phyloP scores from a whole-genome alignment of 2,888 invertebrate genomes.

The Cephus rjabovi region DNA sequence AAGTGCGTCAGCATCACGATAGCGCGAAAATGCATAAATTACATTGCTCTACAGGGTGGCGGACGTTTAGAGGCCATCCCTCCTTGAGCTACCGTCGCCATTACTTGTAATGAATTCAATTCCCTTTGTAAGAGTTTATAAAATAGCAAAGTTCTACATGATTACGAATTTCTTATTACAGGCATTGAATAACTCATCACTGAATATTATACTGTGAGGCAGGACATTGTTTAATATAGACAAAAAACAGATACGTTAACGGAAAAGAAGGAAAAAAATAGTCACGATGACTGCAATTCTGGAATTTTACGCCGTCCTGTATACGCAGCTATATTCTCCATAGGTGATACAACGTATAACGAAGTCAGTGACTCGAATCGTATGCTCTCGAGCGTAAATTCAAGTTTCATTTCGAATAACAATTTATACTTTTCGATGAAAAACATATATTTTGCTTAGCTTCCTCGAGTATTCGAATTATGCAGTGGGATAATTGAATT shows the following conservation, averaged over 20 bases:
- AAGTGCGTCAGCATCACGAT: not conserved
- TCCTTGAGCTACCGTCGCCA: not conserved
- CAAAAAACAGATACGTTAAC: not conserved
- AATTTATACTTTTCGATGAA: not conserved
- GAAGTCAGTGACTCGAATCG: not conserved
- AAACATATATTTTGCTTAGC: not conserved
- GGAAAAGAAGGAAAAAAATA: not conserved
- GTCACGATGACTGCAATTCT: not conserved
- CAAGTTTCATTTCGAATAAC: not conserved
- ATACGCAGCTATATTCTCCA: not conserved
- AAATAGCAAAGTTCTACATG: not conserved
- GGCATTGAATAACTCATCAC: not conserved
- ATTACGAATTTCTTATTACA: not conserved
- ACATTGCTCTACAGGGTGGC: not conserved
- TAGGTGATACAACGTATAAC: not conserved
- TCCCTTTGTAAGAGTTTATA: not conserved
- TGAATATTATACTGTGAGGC: not conserved
- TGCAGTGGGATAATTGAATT: not conserved
- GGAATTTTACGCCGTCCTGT: not conserved
- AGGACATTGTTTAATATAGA: not conserved
- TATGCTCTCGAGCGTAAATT: not conserved
- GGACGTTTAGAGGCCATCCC: not conserved
- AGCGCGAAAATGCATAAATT: not conserved
- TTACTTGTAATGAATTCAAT: not conserved
- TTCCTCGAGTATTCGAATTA: not conserved